Evolutionary conservation across 2,797 vertebrate genomes (phyloP).

Genomic region (Acanthiza pusilla): DNA sequence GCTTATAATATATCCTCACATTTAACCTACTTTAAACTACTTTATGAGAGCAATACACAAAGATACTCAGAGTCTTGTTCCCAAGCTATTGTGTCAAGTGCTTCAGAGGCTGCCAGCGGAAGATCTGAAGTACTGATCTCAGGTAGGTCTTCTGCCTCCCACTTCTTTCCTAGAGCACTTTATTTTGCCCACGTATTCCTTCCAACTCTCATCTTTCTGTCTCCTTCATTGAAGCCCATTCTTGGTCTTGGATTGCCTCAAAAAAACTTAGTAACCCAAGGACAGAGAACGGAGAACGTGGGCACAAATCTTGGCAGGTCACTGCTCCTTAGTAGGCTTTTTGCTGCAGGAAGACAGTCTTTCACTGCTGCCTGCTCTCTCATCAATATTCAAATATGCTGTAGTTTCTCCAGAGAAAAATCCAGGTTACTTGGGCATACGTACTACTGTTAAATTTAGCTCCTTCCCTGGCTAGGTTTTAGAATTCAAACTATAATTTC

Average conservation of each 20-base stretch:
- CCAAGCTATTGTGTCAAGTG: background rate
- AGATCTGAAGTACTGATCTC: background rate
- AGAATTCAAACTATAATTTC: background rate
- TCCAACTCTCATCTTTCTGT: background rate
- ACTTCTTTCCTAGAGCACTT: background rate
- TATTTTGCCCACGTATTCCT: background rate
- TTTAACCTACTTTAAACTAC: background rate
- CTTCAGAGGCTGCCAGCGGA: background rate
- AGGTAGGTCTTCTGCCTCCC: background rate
- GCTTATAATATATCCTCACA: background rate
- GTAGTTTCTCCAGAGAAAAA: background rate
- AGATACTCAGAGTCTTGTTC: background rate
- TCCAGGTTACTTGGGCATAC: background rate
- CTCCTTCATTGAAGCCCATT: background rate
- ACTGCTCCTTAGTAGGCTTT: background rate
- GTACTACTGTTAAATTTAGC: background rate
- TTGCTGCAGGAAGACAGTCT: background rate
- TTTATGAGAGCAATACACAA: background rate
- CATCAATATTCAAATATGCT: background rate
- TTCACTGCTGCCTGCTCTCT: background rate
- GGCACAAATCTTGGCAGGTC: background rate
- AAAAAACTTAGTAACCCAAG: background rate
- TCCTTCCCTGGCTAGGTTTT: background rate
- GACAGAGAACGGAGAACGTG: background rate
- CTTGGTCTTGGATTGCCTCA: background rate